Evolutionary conservation across 2,113 vertebrate species (phyloP).

Genomic region (Dipodomys merriami): DNA sequence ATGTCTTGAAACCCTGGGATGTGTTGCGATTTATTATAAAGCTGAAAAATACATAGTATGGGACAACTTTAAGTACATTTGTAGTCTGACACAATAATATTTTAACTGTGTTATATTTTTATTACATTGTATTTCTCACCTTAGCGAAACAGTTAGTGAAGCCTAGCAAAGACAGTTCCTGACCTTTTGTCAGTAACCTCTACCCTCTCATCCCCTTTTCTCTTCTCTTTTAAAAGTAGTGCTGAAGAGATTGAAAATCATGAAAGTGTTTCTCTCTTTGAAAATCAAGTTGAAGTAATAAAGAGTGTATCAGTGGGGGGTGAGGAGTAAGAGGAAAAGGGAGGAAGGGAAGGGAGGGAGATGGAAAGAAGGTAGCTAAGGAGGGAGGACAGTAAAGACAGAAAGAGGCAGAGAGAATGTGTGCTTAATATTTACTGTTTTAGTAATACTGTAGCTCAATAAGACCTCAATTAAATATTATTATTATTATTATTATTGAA

Average conservation of each 20-base stretch:
- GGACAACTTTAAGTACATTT: neutral
- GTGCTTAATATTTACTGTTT: neutral
- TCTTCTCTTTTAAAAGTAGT: no score
- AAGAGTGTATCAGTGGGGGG: neutral
- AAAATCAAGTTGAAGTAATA: neutral
- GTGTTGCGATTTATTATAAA: neutral
- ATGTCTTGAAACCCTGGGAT: slow-evolving; percentile 2
- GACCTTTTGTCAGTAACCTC: neutral
- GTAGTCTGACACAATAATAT: neutral
- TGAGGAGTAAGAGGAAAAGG: no score
- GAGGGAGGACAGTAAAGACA: neutral
- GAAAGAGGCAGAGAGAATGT: neutral
- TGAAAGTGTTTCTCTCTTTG: neutral
- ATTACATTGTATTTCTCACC: neutral
- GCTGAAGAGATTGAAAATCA: no score
- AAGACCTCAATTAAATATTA: neutral
- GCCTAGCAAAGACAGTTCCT: neutral
- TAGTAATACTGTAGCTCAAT: neutral
- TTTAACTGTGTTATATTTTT: neutral
- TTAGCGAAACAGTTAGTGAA: neutral
- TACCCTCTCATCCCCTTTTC: neutral
- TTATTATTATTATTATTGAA: neutral
- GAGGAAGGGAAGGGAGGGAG: neutral
- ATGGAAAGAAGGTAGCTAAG: no score
- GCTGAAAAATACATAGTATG: neutral